phyloP scores from a whole-genome alignment of 2,888 invertebrate genomes.

The Cantharis lateralis region DNA sequence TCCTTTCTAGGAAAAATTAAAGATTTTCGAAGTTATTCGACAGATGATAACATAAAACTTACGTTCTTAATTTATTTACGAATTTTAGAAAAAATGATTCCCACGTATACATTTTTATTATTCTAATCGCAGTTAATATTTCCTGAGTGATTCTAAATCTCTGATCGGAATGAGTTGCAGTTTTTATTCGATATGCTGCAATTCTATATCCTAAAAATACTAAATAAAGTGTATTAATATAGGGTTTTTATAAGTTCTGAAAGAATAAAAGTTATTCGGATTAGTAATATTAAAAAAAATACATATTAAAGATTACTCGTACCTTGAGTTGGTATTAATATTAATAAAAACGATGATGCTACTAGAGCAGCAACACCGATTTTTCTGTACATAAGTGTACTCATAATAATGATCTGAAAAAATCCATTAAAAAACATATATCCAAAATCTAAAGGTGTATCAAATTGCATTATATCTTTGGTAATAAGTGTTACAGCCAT shows the following conservation, averaged over 20 bases:
- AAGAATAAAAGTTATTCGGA: neutral
- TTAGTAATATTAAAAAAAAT: too few species aligned
- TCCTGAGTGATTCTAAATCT: constrained; percentile 65
- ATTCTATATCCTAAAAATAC: constrained; percentile 75
- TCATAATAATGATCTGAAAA: constrained; percentile 72
- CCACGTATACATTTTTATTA: constrained; percentile 88
- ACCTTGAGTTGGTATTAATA: constrained; percentile 51
- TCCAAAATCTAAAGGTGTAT: constrained; percentile 75
- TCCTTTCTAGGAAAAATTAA: constrained; percentile 63
- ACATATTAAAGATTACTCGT: constrained; percentile 48
- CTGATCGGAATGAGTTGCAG: constrained; percentile 82
- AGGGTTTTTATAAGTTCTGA: neutral
- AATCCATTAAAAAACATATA: constrained; percentile 81
- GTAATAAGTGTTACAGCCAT: constrained; percentile 60
- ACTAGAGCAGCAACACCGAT: constrained; percentile 58
- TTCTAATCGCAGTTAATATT: constrained; percentile 81
- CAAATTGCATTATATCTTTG: constrained; percentile 85
- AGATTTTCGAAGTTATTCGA: neutral
- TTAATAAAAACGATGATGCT: constrained; percentile 57
- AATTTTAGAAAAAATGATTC: constrained; percentile 74
- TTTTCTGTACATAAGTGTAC: constrained; percentile 68
- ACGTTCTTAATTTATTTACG: constrained; percentile 75
- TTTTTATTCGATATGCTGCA: constrained; percentile 71
- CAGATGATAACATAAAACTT: constrained; percentile 50
- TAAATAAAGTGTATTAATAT: constrained; percentile 41